Evolutionary conservation across 1,140 invertebrate species (phyloP).

Genomic region (Zophobas morio): DNA sequence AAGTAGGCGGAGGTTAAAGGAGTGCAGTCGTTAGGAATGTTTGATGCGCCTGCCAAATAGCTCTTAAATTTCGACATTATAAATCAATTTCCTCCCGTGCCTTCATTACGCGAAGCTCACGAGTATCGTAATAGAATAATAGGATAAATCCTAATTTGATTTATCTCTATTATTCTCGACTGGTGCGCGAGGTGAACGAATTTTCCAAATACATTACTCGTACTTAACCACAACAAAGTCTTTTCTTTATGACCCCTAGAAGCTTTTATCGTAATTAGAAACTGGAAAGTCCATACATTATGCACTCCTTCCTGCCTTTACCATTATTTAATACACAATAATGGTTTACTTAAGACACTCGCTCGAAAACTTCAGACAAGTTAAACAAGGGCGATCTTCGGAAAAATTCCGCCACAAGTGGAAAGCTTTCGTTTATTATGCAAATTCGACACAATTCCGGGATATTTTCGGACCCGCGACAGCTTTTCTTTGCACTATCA

Average conservation of each 20-base stretch:
- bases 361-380: constrained; percentile 34
- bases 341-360: constrained; percentile 42
- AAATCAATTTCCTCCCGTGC: constrained; percentile 46
- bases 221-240: constrained; percentile 43
- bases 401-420: constrained; percentile 15
- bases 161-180: constrained; percentile 41
- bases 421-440: constrained; percentile 39
- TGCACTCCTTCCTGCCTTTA: constrained; percentile 37
- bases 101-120: constrained; percentile 33
- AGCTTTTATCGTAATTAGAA: constrained; percentile 48
- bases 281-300: constrained; percentile 41
- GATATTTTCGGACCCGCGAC: constrained; percentile 7
- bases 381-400: constrained; percentile 25
- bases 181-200: constrained; percentile 41
- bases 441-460: constrained; percentile 33
- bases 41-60: constrained; percentile 32
- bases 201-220: constrained; percentile 47
- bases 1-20: background rate
- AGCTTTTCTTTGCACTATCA: background rate
- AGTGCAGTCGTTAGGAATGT: background rate
- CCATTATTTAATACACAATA: constrained; percentile 43
- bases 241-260: constrained; percentile 41
- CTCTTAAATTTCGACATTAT: constrained; percentile 44
- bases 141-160: constrained; percentile 49
- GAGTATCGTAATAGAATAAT: constrained; percentile 47